Base-by-base conservation (phyloP, 2,113 vertebrate genomes). In the Apodemus speciosus region DNA sequence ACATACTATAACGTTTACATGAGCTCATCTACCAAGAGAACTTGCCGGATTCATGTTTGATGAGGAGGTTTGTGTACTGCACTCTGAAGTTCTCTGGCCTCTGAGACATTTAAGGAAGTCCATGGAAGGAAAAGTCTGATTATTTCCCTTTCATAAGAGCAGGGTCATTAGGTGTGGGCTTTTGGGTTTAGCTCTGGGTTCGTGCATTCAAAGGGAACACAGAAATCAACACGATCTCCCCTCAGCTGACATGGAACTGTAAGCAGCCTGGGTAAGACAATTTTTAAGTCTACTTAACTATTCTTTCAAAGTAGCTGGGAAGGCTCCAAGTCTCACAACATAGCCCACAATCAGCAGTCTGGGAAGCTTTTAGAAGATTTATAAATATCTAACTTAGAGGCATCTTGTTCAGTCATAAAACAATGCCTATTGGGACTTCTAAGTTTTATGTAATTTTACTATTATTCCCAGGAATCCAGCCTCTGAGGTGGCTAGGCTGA, bases 361-460 rank as follows among this genome's bases (percentile, higher is more conserved):
- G 60, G 76, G 85, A 46, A n/a, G 20, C 2, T 72, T 64, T 75
- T n/a, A 88, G 35, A 66, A 25, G 9, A 40, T 49, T 58, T 38
- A 10, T 81, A 83, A 91, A 64, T 49, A 13, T 35, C 43, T 84
- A 30, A 1, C 7, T 84, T 94, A 71, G 51, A 93, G 93, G 73
- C n/a, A 49, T 85, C 66, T 91, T 35, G n/a, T 11, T 94, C 23
- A 43, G 30, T 40, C 15, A 1, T 60, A 93, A 87, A 92, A 71
- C 0, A 0, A 51, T 49, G 58, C 9, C 86, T 77, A 4, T 58
- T 20, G 10, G 23, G 77, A 85, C 0, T 69, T 96, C 88, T 85
- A 86, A 89, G 21, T 35, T 79, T 86, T 56, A 92, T 93, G 20
- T 93, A 18, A 89, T 95, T 91, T 96, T 15, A 46, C 0, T 85